Base-by-base conservation (phyloP, 1,140 invertebrate genomes). In the Lepidurus packardi region DNA sequence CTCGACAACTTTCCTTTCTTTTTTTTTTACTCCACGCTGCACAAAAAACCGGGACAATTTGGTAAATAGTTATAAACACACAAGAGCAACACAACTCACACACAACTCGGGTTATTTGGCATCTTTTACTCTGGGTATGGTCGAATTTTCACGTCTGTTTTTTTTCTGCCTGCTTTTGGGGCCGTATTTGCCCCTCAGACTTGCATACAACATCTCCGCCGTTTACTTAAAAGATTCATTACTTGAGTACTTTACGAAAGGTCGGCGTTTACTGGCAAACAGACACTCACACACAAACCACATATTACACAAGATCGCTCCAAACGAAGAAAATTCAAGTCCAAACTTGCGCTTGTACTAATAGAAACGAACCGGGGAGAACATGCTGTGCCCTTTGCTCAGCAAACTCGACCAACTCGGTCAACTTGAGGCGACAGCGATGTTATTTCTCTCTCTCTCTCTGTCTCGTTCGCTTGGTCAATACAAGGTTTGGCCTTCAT, bases 211-310 rank as follows among this genome's bases (percentile, higher is more conserved):
- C 34, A 34, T 34, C 16, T 65, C 13, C 53, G 16, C 9, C 53
- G 53, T 65, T 65, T 65, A 65, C 53, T 65, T 65, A 65, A 65
- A 65, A 65, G 53, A 65, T 65, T n/a, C 53, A 65, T 65, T 65
- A 65, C 53, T 65, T 65, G 53, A 65, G 53, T 65, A 65, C 53
- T 65, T 65, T 65, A 65, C 53, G 53, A 9, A 65, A 65, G 21
- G 9, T 65, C 53, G 53, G 53, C 53, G 53, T 21, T 65, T 21
- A 65, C 53, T 65, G 21, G 21, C 16, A 7, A 65, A 9, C 16
- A 65, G 16, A 65, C n/a, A 65, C 21, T 65, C 7, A 21, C 53
- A 16, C 53, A 21, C 21, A n/a, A 13, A 65, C 6, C 16, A 21
- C 13, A 13, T 16, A 13, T 21, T 65, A 65, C 16, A 65, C 6